Evolutionary conservation across 2,113 vertebrate genomes (phyloP).

Genomic region (Nettapus auritus): DNA sequence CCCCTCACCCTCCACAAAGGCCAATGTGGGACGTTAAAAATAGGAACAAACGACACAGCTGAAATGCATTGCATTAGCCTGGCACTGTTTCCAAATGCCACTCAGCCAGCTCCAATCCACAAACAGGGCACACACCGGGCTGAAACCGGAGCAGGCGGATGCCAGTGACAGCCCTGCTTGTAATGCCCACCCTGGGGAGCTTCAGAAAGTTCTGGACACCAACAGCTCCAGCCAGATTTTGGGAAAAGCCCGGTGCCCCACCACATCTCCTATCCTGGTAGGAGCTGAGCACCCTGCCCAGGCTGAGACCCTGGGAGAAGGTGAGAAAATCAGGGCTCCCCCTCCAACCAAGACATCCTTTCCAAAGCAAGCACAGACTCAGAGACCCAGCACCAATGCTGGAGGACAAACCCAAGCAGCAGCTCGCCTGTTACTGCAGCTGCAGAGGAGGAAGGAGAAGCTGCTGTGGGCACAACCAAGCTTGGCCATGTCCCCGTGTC

Average conservation of each 20-base stretch:
- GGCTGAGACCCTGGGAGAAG: not conserved
- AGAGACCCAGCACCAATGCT: not conserved
- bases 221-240: not conserved
- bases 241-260: fast-evolving
- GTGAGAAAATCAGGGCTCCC: not conserved
- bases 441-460: not conserved
- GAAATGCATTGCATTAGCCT: fast-evolving
- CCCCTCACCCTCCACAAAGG: not conserved
- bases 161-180: not conserved
- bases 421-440: fast-evolving
- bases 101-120: fast-evolving
- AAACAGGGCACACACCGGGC: not conserved
- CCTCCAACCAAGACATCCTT: not conserved
- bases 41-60: not conserved
- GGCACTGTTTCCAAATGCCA: not conserved
- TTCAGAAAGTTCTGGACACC: fast-evolving
- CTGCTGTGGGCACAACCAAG: not conserved
- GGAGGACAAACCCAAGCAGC: not conserved
- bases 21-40: not conserved
- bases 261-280: fast-evolving
- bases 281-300: not conserved
- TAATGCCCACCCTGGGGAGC: fast-evolving
- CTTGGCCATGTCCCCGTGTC: not conserved
- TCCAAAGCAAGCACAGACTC: not conserved
- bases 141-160: not conserved